Conservation (phyloP, 1,140 invertebrate genomes). For the Augochlora pura region DNA sequence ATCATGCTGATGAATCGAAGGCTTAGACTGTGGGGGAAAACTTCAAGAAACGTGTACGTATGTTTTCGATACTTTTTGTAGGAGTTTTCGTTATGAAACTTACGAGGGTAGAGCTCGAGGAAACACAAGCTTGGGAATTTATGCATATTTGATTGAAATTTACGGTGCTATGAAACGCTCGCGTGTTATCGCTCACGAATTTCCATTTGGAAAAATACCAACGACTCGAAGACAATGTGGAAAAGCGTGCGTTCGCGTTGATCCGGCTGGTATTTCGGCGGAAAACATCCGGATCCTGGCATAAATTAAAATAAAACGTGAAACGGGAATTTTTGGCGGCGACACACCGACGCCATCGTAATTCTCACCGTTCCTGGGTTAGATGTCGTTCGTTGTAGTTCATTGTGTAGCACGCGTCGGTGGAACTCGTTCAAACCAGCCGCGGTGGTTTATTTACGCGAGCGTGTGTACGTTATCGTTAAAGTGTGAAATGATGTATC, state of each 20-base stretch:
- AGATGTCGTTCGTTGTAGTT: conserved; percentile 35
- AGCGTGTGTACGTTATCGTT: conserved; percentile 43
- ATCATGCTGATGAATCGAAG: neutral
- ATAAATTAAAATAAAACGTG: conserved; percentile 41
- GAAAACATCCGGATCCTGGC: conserved; percentile 1
- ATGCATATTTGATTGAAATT: no score
- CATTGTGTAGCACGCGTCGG: neutral
- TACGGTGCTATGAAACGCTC: no score
- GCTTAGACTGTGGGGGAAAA: no score
- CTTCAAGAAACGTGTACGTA: no score
- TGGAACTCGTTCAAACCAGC: conserved; percentile 39
- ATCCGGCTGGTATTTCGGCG: no score
- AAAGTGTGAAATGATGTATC: conserved; percentile 50
- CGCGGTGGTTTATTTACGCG: conserved; percentile 38
- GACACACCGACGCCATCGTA: conserved; percentile 32
- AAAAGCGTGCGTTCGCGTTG: neutral
- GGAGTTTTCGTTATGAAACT: no score
- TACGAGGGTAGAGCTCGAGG: no score
- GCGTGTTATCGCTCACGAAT: no score
- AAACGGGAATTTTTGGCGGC: conserved; percentile 10
- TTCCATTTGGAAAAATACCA: no score
- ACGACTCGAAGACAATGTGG: no score
- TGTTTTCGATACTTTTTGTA: no score
- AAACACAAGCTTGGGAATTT: no score
- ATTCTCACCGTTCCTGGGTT: conserved; percentile 26